phyloP scores from a whole-genome alignment of 2,797 vertebrate species.

The Gadopsis marmoratus region DNA sequence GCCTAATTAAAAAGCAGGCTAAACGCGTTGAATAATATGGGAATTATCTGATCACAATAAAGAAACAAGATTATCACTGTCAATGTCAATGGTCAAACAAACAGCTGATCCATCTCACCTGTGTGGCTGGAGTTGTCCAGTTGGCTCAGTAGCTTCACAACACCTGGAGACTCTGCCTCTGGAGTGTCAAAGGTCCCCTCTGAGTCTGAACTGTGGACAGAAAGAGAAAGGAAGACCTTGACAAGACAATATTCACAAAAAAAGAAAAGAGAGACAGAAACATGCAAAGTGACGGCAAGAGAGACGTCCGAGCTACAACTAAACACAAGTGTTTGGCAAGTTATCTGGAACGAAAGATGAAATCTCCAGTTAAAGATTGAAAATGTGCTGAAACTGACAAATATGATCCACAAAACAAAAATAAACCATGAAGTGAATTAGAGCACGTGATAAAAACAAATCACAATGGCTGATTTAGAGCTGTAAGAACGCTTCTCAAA shows the following conservation, averaged over 20 bases:
- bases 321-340: not conserved
- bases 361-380: not conserved
- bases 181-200: conserved; percentile 94
- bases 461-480: not conserved
- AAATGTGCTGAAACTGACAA: conserved; percentile 10
- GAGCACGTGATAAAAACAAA: conserved; percentile 36
- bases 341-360: conserved; percentile 9
- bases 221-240: conserved; percentile 26
- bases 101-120: conserved; percentile 67
- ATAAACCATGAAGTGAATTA: not conserved
- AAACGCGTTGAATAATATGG: not conserved
- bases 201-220: conserved; percentile 91
- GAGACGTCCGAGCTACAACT: not conserved
- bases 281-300: not conserved
- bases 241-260: not conserved
- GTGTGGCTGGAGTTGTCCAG: conserved; percentile 70
- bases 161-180: conserved; percentile 90
- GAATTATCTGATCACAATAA: not conserved
- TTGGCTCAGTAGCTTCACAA: conserved; percentile 72
- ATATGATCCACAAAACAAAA: conserved; percentile 7
- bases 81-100: not conserved
- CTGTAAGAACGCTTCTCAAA: conserved; percentile 1
- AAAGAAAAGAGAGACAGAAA: not conserved
- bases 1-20: not conserved
- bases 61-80: not conserved